phyloP scores from a whole-genome alignment of 2,113 vertebrate species.

The Rhinichthys klamathensis region DNA sequence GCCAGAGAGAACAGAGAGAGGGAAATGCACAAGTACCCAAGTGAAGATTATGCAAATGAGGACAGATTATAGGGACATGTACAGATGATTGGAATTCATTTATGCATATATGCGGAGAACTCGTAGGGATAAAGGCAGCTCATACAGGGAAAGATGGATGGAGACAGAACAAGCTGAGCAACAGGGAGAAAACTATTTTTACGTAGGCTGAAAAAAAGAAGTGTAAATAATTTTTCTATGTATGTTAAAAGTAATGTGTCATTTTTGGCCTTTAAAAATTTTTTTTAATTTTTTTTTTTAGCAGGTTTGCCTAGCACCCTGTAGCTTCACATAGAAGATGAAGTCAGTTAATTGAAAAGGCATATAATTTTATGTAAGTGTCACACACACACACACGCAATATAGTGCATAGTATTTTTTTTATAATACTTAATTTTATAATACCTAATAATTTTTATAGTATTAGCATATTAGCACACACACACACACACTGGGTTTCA shows the following conservation, averaged over 20 bases:
- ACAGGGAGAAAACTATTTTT: background rate
- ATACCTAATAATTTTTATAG: no score
- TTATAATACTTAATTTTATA: no score
- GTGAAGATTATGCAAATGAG: slow-evolving; percentile 39
- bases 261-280: background rate
- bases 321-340: background rate
- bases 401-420: background rate
- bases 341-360: background rate
- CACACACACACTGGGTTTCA: no score
- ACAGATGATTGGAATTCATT: background rate
- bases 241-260: background rate
- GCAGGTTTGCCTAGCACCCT: background rate
- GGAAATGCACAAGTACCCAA: background rate
- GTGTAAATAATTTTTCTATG: background rate
- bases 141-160: background rate
- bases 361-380: background rate
- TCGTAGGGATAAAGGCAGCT: background rate
- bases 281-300: no score
- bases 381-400: background rate
- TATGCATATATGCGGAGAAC: slow-evolving; percentile 23
- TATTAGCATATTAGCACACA: no score
- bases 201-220: background rate
- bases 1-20: background rate
- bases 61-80: slow-evolving; percentile 9
- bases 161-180: background rate